These are phyloP conservation scores for Apodemia hepburni DNA, from an alignment of 2,888 invertebrate genomes.

Conservation along the genomic window DNA sequence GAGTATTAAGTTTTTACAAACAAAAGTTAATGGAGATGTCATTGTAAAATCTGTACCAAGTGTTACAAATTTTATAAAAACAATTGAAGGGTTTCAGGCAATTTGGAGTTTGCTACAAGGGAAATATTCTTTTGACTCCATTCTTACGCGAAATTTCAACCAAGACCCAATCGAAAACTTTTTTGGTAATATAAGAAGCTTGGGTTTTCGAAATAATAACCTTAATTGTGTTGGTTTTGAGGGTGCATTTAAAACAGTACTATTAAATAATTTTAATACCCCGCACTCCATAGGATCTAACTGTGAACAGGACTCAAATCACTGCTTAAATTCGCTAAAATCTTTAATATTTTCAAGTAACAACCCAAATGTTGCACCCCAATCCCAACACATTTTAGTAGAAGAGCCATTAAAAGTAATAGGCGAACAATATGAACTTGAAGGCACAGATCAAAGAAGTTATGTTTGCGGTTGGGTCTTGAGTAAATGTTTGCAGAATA, in stretches of 20 bases:
- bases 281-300: too few species aligned
- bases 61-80: too few species aligned
- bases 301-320: too few species aligned
- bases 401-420: background rate
- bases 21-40: too few species aligned
- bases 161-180: constrained; percentile 25
- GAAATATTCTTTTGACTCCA: too few species aligned
- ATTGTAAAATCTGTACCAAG: too few species aligned
- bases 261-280: constrained; percentile 22
- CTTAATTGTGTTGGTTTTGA: constrained; percentile 19
- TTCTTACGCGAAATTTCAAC: constrained; percentile 14
- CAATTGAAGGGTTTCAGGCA: too few species aligned
- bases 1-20: too few species aligned
- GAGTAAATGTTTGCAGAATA: background rate
- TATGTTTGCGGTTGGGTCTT: constrained; percentile 7
- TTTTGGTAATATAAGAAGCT: constrained; percentile 22
- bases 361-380: too few species aligned
- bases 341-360: too few species aligned
- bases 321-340: too few species aligned
- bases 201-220: constrained; percentile 20
- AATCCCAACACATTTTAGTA: background rate
- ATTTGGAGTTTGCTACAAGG: too few species aligned
- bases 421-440: background rate
- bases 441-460: background rate
- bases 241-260: constrained; percentile 17